These are phyloP conservation scores for Motacilla alba DNA, from an alignment of 2,113 vertebrate species.

Conservation along the genomic window DNA sequence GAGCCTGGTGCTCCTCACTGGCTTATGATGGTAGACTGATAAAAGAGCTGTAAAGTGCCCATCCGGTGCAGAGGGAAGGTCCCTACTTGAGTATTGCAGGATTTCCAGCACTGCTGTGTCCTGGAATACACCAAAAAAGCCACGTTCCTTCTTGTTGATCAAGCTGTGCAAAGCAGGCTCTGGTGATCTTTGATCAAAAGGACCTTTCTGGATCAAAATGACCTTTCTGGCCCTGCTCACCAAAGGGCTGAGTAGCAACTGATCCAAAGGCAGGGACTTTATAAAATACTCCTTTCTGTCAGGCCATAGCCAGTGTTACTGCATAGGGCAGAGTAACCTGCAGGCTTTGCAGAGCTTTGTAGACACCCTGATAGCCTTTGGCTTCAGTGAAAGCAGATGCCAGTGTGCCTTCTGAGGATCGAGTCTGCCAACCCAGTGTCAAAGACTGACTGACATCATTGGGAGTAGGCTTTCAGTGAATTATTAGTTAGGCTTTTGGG, in stretches of 20 bases:
- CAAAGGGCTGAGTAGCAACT: background rate
- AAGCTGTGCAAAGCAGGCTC: background rate
- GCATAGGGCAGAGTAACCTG: background rate
- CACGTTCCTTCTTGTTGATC: background rate
- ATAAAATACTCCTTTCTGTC: background rate
- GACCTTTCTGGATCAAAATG: background rate
- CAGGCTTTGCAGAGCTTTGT: background rate
- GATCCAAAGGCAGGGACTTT: background rate
- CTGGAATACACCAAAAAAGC: background rate
- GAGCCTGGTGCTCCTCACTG: background rate
- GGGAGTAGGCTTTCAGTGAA: background rate
- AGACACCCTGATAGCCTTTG: background rate
- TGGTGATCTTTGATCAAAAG: background rate
- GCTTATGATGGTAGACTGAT: background rate
- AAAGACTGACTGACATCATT: background rate
- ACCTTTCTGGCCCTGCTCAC: background rate
- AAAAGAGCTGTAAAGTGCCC: background rate
- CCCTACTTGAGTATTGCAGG: conserved; percentile 1
- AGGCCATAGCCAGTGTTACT: background rate
- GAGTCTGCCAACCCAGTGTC: background rate
- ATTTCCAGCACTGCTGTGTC: background rate
- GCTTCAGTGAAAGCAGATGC: conserved; percentile 10
- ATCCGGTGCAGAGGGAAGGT: background rate
- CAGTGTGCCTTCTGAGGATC: background rate
- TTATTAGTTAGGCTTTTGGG: background rate